Conservation (phyloP, 2,797 vertebrate genomes). For the Lutjanus argentimaculatus region DNA sequence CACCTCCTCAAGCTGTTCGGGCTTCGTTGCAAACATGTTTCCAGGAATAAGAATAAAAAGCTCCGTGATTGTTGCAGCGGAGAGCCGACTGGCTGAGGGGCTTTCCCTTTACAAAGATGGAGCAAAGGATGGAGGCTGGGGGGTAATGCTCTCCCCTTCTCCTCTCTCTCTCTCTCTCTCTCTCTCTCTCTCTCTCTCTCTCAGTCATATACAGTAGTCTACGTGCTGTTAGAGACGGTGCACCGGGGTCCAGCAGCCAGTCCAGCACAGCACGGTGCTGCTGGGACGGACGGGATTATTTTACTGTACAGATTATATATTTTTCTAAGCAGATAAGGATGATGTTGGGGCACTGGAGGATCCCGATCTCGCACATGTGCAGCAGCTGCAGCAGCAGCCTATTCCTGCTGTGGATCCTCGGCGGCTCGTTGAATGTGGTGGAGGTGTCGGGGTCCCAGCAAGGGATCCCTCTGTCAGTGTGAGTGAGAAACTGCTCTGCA, state of each 20-base stretch:
- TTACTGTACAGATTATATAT: constrained; percentile 8
- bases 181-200: constrained; percentile 36
- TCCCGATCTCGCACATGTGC: constrained; percentile 78
- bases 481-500: constrained; percentile 84
- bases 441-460: constrained; percentile 91
- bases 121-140: constrained; percentile 19
- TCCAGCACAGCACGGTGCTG: constrained; percentile 2
- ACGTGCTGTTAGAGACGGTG: constrained; percentile 64
- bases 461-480: constrained; percentile 98
- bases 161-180: constrained; percentile 36
- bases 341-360: constrained; percentile 86
- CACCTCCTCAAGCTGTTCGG: neutral
- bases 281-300: constrained; percentile 34
- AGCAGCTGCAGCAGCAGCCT: constrained; percentile 73
- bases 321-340: constrained; percentile 23
- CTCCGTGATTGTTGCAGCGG: constrained; percentile 35
- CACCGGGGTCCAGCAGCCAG: constrained; percentile 34
- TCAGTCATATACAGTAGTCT: constrained; percentile 58
- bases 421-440: constrained; percentile 83
- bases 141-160: constrained; percentile 31
- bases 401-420: constrained; percentile 87
- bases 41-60: constrained; percentile 1
- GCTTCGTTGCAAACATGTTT: constrained; percentile 3
- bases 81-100: constrained; percentile 22
- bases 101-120: constrained; percentile 22